Conservation (phyloP, 2,113 vertebrate genomes). For the Archilochus colubris region DNA sequence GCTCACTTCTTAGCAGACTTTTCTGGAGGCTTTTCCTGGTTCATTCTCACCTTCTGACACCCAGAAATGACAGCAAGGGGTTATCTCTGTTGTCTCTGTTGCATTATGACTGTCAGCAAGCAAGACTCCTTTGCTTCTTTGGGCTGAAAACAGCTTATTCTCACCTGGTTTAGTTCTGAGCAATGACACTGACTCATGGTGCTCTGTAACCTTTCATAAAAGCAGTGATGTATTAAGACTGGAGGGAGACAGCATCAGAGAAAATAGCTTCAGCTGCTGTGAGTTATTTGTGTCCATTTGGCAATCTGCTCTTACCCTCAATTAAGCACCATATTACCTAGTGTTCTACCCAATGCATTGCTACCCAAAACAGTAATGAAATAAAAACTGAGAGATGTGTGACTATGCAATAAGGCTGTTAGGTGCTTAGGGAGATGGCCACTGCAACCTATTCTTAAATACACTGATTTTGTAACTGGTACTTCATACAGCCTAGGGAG, state of each 20-base stretch:
- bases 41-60: slow-evolving; percentile 27
- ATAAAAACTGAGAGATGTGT: neutral
- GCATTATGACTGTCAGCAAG: neutral
- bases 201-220: neutral
- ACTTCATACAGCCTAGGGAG: neutral
- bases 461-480: neutral
- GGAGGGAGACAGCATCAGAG: neutral
- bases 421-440: neutral
- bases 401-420: neutral
- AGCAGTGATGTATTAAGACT: neutral
- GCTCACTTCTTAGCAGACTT: neutral
- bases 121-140: neutral
- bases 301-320: neutral
- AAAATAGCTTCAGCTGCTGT: neutral
- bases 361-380: neutral
- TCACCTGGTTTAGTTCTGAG: fast-evolving
- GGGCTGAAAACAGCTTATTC: neutral
- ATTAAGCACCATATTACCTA: neutral
- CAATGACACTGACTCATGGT: fast-evolving
- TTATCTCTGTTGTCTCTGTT: neutral
- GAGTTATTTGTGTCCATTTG: neutral
- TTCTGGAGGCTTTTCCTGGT: slow-evolving; percentile 22
- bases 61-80: neutral
- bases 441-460: neutral
- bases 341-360: neutral